Percentiles rank a stretch among this genome's conserved stretches.
Evolutionary conservation across 2,888 invertebrate genomes (phyloP).

Genomic region (Hyles lineata): DNA sequence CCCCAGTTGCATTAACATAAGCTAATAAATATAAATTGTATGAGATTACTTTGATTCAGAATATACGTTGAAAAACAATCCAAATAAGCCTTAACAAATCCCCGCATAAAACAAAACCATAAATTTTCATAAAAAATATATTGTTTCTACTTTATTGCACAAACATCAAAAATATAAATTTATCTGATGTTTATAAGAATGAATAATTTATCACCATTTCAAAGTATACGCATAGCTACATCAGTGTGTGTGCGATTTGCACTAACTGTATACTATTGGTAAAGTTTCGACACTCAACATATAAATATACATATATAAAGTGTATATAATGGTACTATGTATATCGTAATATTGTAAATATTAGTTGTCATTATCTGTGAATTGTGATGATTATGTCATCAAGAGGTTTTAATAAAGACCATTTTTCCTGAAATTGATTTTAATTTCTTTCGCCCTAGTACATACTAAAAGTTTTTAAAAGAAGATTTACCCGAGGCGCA

Average conservation of each 20-base stretch:
- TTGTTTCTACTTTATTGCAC: neutral
- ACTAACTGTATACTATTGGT: slow-evolving; percentile 12
- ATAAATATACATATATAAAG: slow-evolving; percentile 35
- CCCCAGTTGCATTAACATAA: too few relatives aligned
- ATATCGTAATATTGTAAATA: slow-evolving; percentile 64
- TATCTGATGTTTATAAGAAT: neutral
- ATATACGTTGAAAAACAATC: neutral
- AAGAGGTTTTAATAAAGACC: slow-evolving; percentile 76
- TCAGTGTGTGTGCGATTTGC: neutral
- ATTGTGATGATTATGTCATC: slow-evolving; percentile 60
- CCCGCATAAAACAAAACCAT: neutral
- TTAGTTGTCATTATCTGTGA: slow-evolving; percentile 71
- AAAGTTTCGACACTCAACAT: slow-evolving; percentile 4
- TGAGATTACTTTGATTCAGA: too few relatives aligned
- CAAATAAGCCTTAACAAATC: neutral
- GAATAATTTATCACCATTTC: neutral
- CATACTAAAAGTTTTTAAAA: too few relatives aligned
- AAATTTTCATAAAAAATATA: neutral
- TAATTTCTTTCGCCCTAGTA: slow-evolving; percentile 41
- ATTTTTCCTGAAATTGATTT: slow-evolving; percentile 65
- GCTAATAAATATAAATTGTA: too few relatives aligned
- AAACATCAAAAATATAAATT: neutral
- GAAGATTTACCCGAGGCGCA: too few relatives aligned
- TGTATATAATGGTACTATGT: slow-evolving; percentile 18
- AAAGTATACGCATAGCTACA: neutral